Base-by-base conservation (phyloP, 2,113 vertebrate genomes). In the Triplophysa tibetana region DNA sequence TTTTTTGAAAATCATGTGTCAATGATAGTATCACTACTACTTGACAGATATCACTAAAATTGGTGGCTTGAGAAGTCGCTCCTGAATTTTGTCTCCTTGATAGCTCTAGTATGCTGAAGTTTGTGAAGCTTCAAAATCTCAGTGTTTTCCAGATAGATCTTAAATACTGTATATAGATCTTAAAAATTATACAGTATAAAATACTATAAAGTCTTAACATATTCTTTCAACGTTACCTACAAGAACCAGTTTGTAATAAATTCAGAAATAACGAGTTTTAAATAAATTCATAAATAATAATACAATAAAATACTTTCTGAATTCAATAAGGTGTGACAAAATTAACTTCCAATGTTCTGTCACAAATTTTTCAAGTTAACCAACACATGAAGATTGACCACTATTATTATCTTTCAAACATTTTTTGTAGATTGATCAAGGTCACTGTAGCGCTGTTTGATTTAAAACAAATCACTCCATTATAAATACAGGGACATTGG, bases 391-490 rank as follows among this genome's bases (percentile, higher is more conserved):
- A 73, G 16, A n/a, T n/a, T n/a, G n/a, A n/a, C 8, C 0, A 60
- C 41, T 58, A 41, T 41, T 58, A 38, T 72, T 56, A 14, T 38
- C 33, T 21, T 16, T 73, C 70, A 41, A n/a, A 38, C 52, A 21
- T 19, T 60, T 41, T 11, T 8, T 60, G 54, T 74, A 41, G 29
- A n/a, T 74, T 74, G 33, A 74, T 56, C 13, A 61, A 60, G 24
- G 41, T 48, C 41, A 68, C 41, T 9, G 54, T 60, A 33, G 12
- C 16, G 43, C 33, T 74, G 70, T 23, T 33, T 61, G 23, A 43
- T 74, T 61, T 33, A 43, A 1, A 43, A 41, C 19, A 74, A 74
- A 74, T 61, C 17, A 74, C 33, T 24, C 29, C 52, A 6, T 17
- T 38, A 73, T 17, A 73, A 72, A 21, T 52, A 21, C 29, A 1